Conservation (phyloP, 1,140 invertebrate species). For the Pemphigus obesinymphae region DNA sequence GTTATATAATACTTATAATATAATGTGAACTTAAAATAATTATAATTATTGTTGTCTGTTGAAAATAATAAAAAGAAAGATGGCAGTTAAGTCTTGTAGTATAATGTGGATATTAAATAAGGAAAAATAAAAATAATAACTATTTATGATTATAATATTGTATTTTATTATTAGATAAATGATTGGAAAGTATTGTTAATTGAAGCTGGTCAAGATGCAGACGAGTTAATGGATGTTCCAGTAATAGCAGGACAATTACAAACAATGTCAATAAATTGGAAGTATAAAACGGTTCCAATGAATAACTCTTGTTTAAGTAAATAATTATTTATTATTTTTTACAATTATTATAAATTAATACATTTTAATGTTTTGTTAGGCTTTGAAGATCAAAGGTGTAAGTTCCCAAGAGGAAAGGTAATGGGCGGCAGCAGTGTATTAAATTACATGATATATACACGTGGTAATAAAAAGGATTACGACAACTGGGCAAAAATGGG, state of each 20-base stretch:
- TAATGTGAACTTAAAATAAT: too few relatives aligned
- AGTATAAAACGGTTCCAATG: slow-evolving; percentile 58
- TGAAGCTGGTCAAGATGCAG: slow-evolving; percentile 56
- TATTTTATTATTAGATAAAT: slow-evolving; percentile 49
- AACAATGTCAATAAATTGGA: slow-evolving; percentile 57
- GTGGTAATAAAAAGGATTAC: slow-evolving; percentile 59
- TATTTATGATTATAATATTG: background rate
- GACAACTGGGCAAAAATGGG: slow-evolving; percentile 55
- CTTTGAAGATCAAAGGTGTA: slow-evolving; percentile 49
- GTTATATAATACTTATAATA: too few relatives aligned
- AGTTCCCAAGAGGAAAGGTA: slow-evolving; percentile 52
- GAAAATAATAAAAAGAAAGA: too few relatives aligned
- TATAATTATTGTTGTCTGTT: too few relatives aligned
- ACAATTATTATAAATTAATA: background rate
- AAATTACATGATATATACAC: slow-evolving; percentile 62
- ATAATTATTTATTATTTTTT: background rate
- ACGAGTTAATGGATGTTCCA: slow-evolving; percentile 64
- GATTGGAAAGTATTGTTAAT: slow-evolving; percentile 57
- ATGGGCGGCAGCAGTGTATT: slow-evolving; percentile 62
- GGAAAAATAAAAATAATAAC: background rate
- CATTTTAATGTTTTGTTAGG: slow-evolving; percentile 13
- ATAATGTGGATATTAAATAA: too few relatives aligned
- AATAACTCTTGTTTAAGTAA: slow-evolving; percentile 54
- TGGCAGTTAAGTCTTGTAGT: too few relatives aligned
- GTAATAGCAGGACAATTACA: slow-evolving; percentile 61